phyloP scores from a whole-genome alignment of 2,797 vertebrate genomes.

The Takifugu ocellatus region DNA sequence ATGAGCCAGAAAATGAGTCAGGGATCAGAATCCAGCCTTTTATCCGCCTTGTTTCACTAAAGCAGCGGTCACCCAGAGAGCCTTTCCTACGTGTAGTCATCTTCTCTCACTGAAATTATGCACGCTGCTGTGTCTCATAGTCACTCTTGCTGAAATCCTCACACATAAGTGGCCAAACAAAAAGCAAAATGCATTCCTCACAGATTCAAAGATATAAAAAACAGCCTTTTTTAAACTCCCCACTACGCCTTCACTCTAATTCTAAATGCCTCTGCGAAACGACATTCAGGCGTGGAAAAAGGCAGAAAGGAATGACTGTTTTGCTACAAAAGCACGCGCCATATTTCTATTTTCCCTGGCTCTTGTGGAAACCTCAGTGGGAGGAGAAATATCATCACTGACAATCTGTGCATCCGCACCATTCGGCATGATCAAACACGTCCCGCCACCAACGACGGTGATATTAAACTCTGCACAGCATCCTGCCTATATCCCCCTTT shows the following conservation, averaged over 20 bases:
- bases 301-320: too few relatives aligned
- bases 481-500: conserved; percentile 37
- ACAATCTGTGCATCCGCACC: conserved; percentile 49
- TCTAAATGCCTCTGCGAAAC: conserved; percentile 7
- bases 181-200: conserved; percentile 2
- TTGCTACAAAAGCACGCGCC: neutral
- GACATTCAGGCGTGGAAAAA: too few relatives aligned
- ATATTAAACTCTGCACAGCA: conserved; percentile 44
- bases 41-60: conserved; percentile 76
- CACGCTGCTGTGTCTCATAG: conserved; percentile 37
- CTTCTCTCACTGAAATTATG: conserved; percentile 43
- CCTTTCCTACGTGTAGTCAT: conserved; percentile 48
- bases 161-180: conserved; percentile 21
- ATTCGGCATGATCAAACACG: conserved; percentile 56
- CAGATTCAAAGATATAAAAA: conserved; percentile 31
- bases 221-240: conserved; percentile 7
- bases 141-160: conserved; percentile 12
- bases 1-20: conserved; percentile 69
- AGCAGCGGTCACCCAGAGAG: conserved; percentile 59
- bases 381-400: conserved; percentile 16
- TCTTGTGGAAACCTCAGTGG: conserved; percentile 20
- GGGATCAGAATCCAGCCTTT: conserved; percentile 67
- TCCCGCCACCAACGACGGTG: conserved; percentile 46
- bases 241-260: conserved; percentile 6
- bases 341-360: conserved; percentile 20